A percentile compares a stretch with the other conserved stretches of the same genome.
Evolutionary conservation across 2,797 vertebrate genomes (phyloP).

Genomic region (Oryzias sinensis): DNA sequence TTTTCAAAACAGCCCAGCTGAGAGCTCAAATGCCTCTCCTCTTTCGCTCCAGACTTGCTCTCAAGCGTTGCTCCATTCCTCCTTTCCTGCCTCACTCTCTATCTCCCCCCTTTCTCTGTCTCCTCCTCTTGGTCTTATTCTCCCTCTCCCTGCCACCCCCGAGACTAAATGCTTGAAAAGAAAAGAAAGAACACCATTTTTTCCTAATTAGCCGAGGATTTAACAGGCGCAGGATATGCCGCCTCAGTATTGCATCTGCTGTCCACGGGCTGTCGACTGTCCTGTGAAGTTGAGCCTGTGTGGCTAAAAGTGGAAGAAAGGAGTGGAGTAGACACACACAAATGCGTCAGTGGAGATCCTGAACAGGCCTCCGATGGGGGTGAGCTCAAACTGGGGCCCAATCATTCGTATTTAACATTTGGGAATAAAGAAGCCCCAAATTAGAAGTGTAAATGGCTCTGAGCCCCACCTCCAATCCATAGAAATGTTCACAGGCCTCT

Average conservation of each 20-base stretch:
- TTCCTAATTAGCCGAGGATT: constrained; percentile 97
- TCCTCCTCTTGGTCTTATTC: constrained; percentile 55
- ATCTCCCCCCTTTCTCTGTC: constrained; percentile 39
- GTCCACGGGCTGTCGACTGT: constrained; percentile 80
- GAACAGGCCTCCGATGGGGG: constrained; percentile 77
- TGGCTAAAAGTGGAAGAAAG: constrained; percentile 82
- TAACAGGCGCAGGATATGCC: constrained; percentile 88
- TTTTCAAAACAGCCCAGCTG: constrained; percentile 99
- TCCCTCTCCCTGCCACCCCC: constrained; percentile 51
- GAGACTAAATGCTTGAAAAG: constrained; percentile 86
- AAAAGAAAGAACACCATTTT: constrained; percentile 87
- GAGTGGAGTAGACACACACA: constrained; percentile 66
- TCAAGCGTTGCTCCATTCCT: constrained; percentile 46
- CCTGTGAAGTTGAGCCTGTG: constrained; percentile 81
- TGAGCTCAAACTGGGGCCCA: constrained; percentile 74
- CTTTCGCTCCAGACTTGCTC: constrained; percentile 58
- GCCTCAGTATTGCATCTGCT: constrained; percentile 81
- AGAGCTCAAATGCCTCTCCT: constrained; percentile 86
- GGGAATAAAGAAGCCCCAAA: constrained; percentile 72
- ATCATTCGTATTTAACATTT: constrained; percentile 79
- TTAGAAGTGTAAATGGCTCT: constrained; percentile 75
- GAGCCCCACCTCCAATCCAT: constrained; percentile 56
- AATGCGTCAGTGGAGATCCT: constrained; percentile 78
- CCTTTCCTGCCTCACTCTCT: constrained; percentile 65
- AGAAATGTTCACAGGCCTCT: constrained; percentile 54